Conservation (phyloP, 2,113 vertebrate species). For the Forbesichthys papilliferus region DNA sequence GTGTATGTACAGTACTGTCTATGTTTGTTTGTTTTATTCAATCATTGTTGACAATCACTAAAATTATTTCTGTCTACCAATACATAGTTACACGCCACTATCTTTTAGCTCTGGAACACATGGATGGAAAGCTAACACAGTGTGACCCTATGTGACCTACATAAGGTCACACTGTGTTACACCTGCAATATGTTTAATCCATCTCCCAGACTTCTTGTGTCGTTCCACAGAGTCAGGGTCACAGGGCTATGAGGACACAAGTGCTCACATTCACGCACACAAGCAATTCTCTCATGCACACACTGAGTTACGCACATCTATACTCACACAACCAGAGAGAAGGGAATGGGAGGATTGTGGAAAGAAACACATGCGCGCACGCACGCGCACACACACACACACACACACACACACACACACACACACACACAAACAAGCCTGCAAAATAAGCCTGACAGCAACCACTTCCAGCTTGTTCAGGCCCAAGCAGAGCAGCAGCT, state of each 20-base stretch:
- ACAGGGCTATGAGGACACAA: neutral
- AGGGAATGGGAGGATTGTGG: slow-evolving; percentile 5
- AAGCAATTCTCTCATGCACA: slow-evolving; percentile 9
- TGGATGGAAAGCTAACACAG: neutral
- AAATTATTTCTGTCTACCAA: too few relatives aligned
- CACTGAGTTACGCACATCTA: neutral
- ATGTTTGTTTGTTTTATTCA: too few relatives aligned
- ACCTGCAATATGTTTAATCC: slow-evolving; percentile 6
- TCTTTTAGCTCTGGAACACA: slow-evolving; percentile 2
- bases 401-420: neutral
- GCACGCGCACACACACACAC: neutral
- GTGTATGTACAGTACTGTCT: too few relatives aligned
- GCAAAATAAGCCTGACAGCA: neutral
- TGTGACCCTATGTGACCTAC: slow-evolving; percentile 8
- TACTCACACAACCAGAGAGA: neutral
- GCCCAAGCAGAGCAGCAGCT: slow-evolving; percentile 15
- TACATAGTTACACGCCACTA: too few relatives aligned
- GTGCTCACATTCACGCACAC: slow-evolving; percentile 15
- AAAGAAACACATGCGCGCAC: neutral
- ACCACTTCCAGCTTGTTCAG: slow-evolving; percentile 2
- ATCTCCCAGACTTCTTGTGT: slow-evolving; percentile 6
- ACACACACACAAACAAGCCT: neutral
- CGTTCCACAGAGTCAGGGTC: neutral
- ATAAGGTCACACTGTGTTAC: neutral
- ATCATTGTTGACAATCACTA: too few relatives aligned